Evolutionary conservation across 2,113 vertebrate genomes (phyloP), one percentile per base, ranked within the genome.

Genomic region (Chunga burmeisteri): DNA sequence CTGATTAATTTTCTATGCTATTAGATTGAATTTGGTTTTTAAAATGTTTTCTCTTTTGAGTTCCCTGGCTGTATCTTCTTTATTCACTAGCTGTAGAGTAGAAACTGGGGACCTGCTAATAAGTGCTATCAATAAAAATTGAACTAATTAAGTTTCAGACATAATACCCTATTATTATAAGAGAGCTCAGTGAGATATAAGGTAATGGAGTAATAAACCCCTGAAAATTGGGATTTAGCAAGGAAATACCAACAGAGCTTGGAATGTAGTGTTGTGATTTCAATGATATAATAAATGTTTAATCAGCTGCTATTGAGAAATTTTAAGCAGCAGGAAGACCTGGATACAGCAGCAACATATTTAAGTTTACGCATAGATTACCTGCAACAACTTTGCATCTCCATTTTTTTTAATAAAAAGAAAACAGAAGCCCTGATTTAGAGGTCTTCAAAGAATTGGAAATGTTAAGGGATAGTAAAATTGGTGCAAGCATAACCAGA

Each of bases 71-170:
- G 17, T 25, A 23, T 73, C 27, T 63, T 91, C 42, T 88, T 91
- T 79, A 90, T 73, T 78, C 47, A 40, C 19, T 61, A 72, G 27
- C 50, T 53, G 34, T 14, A 55, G 29, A 38, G 13, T 36, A 82
- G 81, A 84, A 94, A 90, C 46, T 49, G 32, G 50, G 38, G 36
- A 79, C 44, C 42, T 77, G 70, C 62, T 83, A 86, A 34, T 70
- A 84, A 93, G 27, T 61, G 40, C 65, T 78, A 56, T 93, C 88
- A 83, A 94, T 95, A 92, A 95, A 95, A 97, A 94, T 47, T 81
- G 88, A 91, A 72, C 91, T 96, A 94, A 95, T 95, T 93, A 96
- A 71, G 53, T 94, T 94, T 88, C 66, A 86, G 62, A n/a, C 77
- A 90, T 91, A 96, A 95, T 96, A 89, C 73, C 44, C 49, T 62